A percentile compares a stretch with the other conserved stretches of the same genome.
Evolutionary conservation across 2,888 invertebrate species (phyloP).

Genomic region (Thymelicus sylvestris): DNA sequence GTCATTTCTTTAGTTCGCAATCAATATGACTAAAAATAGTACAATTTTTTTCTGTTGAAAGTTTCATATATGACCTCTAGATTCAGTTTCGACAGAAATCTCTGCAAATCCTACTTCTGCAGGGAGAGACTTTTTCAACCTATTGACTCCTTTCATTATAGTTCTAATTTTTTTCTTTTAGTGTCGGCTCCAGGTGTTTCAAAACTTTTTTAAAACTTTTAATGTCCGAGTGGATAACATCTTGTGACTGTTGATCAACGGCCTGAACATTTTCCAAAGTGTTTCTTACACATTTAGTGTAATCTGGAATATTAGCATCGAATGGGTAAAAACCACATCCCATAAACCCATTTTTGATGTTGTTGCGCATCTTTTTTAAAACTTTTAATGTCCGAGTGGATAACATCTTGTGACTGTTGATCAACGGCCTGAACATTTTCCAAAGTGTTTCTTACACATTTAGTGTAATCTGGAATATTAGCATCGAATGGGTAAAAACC

Average conservation of each 20-base stretch:
- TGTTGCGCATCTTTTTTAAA: slow-evolving; percentile 37
- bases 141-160: slow-evolving; percentile 41
- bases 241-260: too few species aligned
- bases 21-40: not conserved
- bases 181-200: slow-evolving; percentile 36
- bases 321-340: slow-evolving; percentile 46
- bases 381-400: slow-evolving; percentile 32
- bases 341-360: slow-evolving; percentile 44
- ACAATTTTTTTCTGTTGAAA: slow-evolving; percentile 39
- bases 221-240: slow-evolving; percentile 25
- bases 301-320: slow-evolving; percentile 43
- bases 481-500: slow-evolving; percentile 46
- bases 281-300: slow-evolving; percentile 41
- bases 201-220: slow-evolving; percentile 40
- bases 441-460: slow-evolving; percentile 42
- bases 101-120: slow-evolving; percentile 39
- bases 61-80: slow-evolving; percentile 38
- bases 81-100: slow-evolving; percentile 36
- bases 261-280: slow-evolving; percentile 38
- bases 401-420: slow-evolving; percentile 2
- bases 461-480: slow-evolving; percentile 41
- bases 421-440: slow-evolving; percentile 29
- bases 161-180: slow-evolving; percentile 41
- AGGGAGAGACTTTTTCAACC: slow-evolving; percentile 39
- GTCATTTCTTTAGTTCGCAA: too few species aligned